A percentile compares a stretch with the other conserved stretches of the same genome.
These are phyloP conservation scores for Onychomys leucogaster DNA, from an alignment of 2,797 vertebrate species.

Conservation along the genomic window DNA sequence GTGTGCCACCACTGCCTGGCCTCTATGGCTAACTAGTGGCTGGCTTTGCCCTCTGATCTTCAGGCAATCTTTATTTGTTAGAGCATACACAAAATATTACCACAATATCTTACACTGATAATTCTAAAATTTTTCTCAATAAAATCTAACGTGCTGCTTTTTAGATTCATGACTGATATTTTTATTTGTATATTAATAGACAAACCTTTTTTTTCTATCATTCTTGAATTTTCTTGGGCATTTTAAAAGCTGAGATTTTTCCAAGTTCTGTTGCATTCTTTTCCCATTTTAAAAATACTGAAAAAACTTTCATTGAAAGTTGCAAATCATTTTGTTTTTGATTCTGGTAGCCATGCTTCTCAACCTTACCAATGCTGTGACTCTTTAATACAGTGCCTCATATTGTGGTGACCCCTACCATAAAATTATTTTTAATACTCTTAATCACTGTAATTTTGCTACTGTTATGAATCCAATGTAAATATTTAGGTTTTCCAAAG, in stretches of 20 bases:
- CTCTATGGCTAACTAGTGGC: too few relatives aligned
- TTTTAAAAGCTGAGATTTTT: background rate
- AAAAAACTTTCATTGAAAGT: background rate
- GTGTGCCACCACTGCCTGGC: too few relatives aligned
- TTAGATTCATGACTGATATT: background rate
- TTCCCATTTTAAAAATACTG: background rate
- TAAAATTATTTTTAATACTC: background rate
- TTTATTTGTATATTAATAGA: conserved; percentile 23
- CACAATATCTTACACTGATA: background rate
- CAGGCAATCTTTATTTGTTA: too few relatives aligned
- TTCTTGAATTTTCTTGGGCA: background rate
- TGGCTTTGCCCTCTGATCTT: too few relatives aligned
- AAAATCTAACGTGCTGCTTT: background rate
- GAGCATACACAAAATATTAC: too few relatives aligned
- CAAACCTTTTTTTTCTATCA: background rate
- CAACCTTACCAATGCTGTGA: background rate
- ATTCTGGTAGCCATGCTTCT: background rate
- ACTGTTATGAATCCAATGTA: background rate
- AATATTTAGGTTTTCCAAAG: background rate
- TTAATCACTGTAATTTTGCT: background rate
- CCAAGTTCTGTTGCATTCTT: background rate
- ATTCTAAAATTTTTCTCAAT: conserved; percentile 5
- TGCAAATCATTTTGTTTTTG: background rate
- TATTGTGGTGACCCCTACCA: background rate
- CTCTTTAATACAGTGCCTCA: background rate